Conservation (phyloP, 2,888 invertebrate species). For the Dioctria rufipes region DNA sequence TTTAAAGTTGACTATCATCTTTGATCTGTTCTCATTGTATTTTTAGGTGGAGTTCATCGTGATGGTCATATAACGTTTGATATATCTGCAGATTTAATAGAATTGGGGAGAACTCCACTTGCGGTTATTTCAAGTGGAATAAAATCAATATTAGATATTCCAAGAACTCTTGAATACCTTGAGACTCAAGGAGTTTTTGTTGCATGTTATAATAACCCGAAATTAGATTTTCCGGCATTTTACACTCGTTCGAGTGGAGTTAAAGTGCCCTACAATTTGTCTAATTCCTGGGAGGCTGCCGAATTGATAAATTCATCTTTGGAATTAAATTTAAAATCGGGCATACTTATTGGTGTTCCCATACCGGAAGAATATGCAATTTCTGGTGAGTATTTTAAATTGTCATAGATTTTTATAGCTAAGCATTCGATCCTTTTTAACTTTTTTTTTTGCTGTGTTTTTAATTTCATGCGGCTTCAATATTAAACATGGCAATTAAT, state of each 20-base stretch:
- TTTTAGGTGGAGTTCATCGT: slow-evolving; percentile 94
- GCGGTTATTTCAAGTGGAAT: slow-evolving; percentile 96
- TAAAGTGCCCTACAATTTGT: slow-evolving; percentile 80
- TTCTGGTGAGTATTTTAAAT: slow-evolving; percentile 69
- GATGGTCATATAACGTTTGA: slow-evolving; percentile 90
- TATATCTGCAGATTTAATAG: slow-evolving; percentile 94
- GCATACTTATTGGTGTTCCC: slow-evolving; percentile 91
- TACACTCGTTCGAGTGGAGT: slow-evolving; percentile 85
- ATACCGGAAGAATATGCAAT: slow-evolving; percentile 83
- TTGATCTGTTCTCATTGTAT: slow-evolving; percentile 42
- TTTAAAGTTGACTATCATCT: slow-evolving; percentile 51
- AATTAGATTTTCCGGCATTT: slow-evolving; percentile 91
- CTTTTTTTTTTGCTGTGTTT: neutral
- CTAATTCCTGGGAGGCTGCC: slow-evolving; percentile 80
- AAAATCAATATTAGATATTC: slow-evolving; percentile 97
- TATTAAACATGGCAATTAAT: too few species aligned
- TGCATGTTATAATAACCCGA: slow-evolving; percentile 79
- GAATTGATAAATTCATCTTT: slow-evolving; percentile 76
- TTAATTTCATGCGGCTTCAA: neutral
- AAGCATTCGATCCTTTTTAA: neutral
- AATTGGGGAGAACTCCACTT: slow-evolving; percentile 84
- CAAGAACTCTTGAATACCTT: slow-evolving; percentile 92
- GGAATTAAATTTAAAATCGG: slow-evolving; percentile 76
- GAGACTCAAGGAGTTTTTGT: slow-evolving; percentile 97
- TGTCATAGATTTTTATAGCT: neutral